These are phyloP conservation scores for Drosophila ustulata DNA, from an alignment of 2,888 invertebrate genomes.

Conservation along the genomic window DNA sequence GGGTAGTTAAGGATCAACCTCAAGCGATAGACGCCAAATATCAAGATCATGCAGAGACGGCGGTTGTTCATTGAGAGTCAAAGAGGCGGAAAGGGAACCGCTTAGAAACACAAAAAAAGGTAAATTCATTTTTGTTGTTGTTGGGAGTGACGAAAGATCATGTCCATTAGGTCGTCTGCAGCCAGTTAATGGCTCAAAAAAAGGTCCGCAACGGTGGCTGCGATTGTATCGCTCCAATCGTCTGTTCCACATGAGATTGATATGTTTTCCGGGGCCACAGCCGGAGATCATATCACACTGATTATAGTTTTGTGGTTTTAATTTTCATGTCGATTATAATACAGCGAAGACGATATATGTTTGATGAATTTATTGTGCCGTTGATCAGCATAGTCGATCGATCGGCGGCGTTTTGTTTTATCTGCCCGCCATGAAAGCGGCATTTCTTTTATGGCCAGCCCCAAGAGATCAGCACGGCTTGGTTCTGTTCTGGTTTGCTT, in stretches of 20 bases:
- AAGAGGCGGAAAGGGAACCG: slow-evolving; percentile 16
- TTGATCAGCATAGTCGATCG: slow-evolving; percentile 53
- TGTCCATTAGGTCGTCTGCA: slow-evolving; percentile 79
- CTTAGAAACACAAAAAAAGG: slow-evolving; percentile 49
- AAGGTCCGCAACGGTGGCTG: slow-evolving; percentile 63
- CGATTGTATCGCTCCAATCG: slow-evolving; percentile 26
- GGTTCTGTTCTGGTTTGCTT: slow-evolving; percentile 30
- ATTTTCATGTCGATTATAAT: slow-evolving; percentile 75
- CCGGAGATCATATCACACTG: slow-evolving; percentile 75
- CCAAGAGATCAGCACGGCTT: slow-evolving; percentile 22
- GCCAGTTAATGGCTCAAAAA: slow-evolving; percentile 72
- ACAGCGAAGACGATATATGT: slow-evolving; percentile 65
- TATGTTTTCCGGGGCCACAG: slow-evolving; percentile 62
- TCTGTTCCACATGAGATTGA: slow-evolving; percentile 70
- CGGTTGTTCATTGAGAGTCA: slow-evolving; percentile 28
- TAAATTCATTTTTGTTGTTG: slow-evolving; percentile 55
- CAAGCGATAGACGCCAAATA: slow-evolving; percentile 46
- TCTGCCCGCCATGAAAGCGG: slow-evolving; percentile 50
- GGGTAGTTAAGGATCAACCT: slow-evolving; percentile 74
- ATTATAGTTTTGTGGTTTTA: slow-evolving; percentile 79
- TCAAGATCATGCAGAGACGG: slow-evolving; percentile 48
- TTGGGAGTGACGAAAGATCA: slow-evolving; percentile 79
- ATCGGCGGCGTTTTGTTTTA: slow-evolving; percentile 70
- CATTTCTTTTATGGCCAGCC: slow-evolving; percentile 58
- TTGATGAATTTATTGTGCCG: slow-evolving; percentile 77